Percentiles rank a stretch among this genome's conserved stretches.
These are phyloP conservation scores for Larimichthys polyactis DNA, from an alignment of 2,113 vertebrate species.

Conservation along the genomic window DNA sequence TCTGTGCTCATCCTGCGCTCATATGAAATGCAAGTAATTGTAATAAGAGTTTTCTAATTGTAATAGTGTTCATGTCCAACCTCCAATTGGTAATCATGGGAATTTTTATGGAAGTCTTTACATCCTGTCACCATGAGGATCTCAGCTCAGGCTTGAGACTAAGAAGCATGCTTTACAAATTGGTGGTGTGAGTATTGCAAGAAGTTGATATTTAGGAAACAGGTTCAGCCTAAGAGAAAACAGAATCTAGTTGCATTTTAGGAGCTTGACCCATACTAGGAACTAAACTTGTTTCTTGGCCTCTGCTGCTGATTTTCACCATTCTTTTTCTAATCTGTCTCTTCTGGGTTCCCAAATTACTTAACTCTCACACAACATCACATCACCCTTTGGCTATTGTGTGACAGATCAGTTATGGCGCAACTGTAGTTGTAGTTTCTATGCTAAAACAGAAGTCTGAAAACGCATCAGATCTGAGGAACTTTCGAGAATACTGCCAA, in stretches of 20 bases:
- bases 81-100: background rate
- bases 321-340: background rate
- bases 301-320: background rate
- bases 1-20: background rate
- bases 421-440: background rate
- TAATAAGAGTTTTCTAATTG: background rate
- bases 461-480: background rate
- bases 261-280: too few species aligned
- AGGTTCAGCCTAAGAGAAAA: background rate
- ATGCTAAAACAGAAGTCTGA: background rate
- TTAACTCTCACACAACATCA: background rate
- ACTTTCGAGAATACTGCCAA: slow-evolving; percentile 11
- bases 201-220: background rate
- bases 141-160: background rate
- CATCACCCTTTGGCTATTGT: background rate
- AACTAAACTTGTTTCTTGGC: background rate
- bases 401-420: background rate
- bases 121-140: background rate
- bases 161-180: background rate
- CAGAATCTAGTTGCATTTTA: background rate
- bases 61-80: background rate
- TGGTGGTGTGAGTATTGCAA: background rate
- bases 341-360: background rate
- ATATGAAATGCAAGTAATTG: background rate
- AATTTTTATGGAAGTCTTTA: background rate